Conservation (phyloP, 2,113 vertebrate species). For the Danionella cerebrum region DNA sequence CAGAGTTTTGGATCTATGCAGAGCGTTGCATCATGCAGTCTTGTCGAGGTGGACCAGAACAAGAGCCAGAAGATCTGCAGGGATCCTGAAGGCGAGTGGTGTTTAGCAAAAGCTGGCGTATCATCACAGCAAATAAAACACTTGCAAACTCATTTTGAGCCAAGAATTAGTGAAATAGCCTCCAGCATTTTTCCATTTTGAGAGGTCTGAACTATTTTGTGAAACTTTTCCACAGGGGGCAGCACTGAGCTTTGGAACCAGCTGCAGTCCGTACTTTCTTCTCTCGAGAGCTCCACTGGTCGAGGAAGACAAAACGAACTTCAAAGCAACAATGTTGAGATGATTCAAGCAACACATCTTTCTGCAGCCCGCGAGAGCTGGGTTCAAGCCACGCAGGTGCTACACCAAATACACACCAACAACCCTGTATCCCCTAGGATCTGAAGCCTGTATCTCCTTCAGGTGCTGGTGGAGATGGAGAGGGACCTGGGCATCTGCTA, state of each 20-base stretch:
- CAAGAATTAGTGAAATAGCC: too few relatives aligned
- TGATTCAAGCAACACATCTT: constrained; percentile 40
- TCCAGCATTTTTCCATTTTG: too few relatives aligned
- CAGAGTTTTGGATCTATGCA: constrained; percentile 36
- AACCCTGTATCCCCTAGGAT: background rate
- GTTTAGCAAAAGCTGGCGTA: too few relatives aligned
- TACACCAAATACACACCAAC: too few relatives aligned
- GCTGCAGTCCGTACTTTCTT: constrained; percentile 71
- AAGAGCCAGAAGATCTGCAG: constrained; percentile 38
- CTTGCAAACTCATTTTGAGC: too few relatives aligned
- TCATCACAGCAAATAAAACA: constrained; percentile 5
- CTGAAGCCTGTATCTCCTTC: background rate
- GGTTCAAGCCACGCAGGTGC: constrained; percentile 56
- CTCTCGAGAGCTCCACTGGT: constrained; percentile 70
- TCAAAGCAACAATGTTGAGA: constrained; percentile 41
- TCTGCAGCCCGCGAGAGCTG: constrained; percentile 58
- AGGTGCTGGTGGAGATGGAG: constrained; percentile 74
- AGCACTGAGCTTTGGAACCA: constrained; percentile 57
- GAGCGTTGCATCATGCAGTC: constrained; percentile 21
- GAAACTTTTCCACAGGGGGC: constrained; percentile 32
- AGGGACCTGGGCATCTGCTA: constrained; percentile 56
- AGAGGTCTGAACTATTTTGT: too few relatives aligned
- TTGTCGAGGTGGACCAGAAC: constrained; percentile 32
- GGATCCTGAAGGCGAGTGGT: background rate
- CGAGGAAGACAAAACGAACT: constrained; percentile 57